Base-by-base conservation (phyloP, 92 coral and sea anemone species). In the Porites evermanni region DNA sequence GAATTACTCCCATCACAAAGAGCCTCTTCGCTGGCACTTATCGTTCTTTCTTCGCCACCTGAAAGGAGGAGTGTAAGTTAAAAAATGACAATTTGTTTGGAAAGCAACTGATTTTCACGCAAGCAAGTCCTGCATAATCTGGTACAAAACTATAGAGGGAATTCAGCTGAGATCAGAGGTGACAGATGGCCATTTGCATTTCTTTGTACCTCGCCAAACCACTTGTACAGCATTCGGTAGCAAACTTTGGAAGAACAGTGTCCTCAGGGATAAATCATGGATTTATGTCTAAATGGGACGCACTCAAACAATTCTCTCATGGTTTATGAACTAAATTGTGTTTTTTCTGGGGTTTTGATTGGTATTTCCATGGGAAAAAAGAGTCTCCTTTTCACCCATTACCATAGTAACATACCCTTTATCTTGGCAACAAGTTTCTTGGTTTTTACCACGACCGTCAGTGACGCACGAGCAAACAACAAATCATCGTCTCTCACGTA, bases 1-100 rank as follows among this genome's bases (percentile, higher is more conserved):
- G 90, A 78, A 17, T 53, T 73, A 4, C 92, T 72, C 0, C 91
- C 91, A 74, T 90, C 93, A 21, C 84, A 77, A 47, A 74, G 68
- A n/a, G 86, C 54, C 12, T 75, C 84, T 7, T 84, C 53, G 17
- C 65, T 73, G 68, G 80, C 92, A 14, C 94, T 87, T 44, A 93
- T 80, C 2, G 80, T 73, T 2, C 82, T 78, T 8, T 7, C 59
- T 14, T 50, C 66, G 5, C 93, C 96, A 16, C 92, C 91, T 88
- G 3, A 72, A 72, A 29, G 8, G 12, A 56, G 4, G 12, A 56
- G 61, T 56, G 16, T 14, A 56, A 56, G 61, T 11, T 11, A 56
- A 11, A 56, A 56, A 56, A 56, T 56, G 61, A 56, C 16, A 11
- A 14, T 11, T 14, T 56, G 61, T 56, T 11, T 11, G 61, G 61